Base-by-base conservation (phyloP, 1,140 invertebrate genomes). In the Agraylea sexmaculata region DNA sequence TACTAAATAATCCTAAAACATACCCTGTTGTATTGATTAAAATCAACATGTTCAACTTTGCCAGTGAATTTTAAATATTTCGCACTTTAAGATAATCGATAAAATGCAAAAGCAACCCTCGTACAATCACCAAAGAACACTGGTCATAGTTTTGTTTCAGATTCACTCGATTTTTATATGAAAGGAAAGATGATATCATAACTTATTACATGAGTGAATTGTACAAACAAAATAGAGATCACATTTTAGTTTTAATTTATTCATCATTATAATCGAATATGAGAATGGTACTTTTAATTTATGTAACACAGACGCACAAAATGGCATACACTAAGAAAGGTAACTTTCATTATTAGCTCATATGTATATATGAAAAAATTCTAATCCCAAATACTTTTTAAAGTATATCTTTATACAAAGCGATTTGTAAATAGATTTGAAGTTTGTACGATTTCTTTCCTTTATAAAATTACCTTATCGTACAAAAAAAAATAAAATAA, bases 21-120 rank as follows among this genome's bases (percentile, higher is more conserved):
- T 46, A 49, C 47, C 47, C 47, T 49, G 47, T 49, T 39, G 45
- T 28, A 49, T 45, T 42, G 47, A 45, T 49, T 49, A 42, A 49
- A 49, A 45, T 39, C 39, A 48, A 48, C 42, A 34, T 43, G 17
- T 37, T 37, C 27, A 28, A 28, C 4, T 11, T 28, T 11, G 15
- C 15, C 27, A 28, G n/a, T 28, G n/a, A 13, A n/a, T n/a, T n/a
- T 28, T 28, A 28, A 28, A 28, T 13, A n/a, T n/a, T 28, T 28
- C 27, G 15, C 27, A 28, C 11, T n/a, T 13, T n/a, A 28, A 28
- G 15, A 13, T 28, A 13, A 28, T 28, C 15, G 27, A n/a, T n/a
- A n/a, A n/a, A n/a, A n/a, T n/a, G n/a, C n/a, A n/a, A n/a, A 28
- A 13, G n/a, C 27, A 13, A 11, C n/a, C 4, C 4, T 11, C 27